Evolutionary conservation across 2,113 vertebrate genomes (phyloP).

Genomic region (Leuciscus idus): DNA sequence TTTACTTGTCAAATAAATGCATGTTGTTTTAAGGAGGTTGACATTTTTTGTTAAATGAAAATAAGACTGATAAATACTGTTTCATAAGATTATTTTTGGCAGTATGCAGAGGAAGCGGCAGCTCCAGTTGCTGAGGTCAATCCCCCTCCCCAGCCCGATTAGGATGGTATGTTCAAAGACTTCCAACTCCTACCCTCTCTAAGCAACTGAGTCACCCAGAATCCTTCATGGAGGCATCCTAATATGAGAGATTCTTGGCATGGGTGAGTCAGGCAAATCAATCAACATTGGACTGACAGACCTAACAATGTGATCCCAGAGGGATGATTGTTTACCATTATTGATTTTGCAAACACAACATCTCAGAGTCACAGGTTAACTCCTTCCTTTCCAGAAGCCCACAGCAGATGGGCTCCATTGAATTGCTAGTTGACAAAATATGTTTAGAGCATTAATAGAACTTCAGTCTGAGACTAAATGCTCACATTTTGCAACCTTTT

Average conservation of each 20-base stretch:
- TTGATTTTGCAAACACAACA: constrained; percentile 27
- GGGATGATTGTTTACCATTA: constrained; percentile 25
- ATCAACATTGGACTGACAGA: constrained; percentile 27
- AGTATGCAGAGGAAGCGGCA: constrained; percentile 4
- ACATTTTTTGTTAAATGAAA: not conserved
- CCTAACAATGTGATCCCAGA: constrained; percentile 24
- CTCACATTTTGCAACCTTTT: no score
- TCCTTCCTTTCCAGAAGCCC: not conserved
- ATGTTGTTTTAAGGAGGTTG: not conserved
- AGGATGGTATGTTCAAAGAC: constrained; percentile 25
- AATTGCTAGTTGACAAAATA: no score
- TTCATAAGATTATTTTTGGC: not conserved
- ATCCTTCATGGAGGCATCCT: constrained; percentile 20
- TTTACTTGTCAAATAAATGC: not conserved
- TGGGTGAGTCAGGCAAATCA: constrained; percentile 6
- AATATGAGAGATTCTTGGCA: constrained; percentile 3
- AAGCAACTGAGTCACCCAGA: constrained; percentile 25
- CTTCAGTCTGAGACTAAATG: no score
- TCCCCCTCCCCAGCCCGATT: constrained; percentile 2
- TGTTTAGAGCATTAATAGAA: no score
- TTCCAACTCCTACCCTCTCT: constrained; percentile 14
- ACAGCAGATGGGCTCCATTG: not conserved
- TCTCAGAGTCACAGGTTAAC: not conserved
- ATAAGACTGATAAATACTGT: not conserved
- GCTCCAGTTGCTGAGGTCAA: constrained; percentile 44